Evolutionary conservation across 1,140 invertebrate species (phyloP).

Genomic region (Drosophila virilis): DNA sequence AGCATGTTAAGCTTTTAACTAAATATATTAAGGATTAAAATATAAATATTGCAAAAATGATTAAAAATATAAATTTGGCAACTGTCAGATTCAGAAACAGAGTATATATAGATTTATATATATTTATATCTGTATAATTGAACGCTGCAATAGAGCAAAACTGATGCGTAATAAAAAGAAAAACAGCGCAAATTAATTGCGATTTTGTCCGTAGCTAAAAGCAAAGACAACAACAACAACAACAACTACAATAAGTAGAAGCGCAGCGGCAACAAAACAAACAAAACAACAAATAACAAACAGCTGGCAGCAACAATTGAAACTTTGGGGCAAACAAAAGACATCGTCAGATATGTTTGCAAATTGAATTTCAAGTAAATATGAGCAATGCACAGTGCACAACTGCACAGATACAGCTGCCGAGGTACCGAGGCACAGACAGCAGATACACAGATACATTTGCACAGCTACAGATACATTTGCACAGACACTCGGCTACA

Average conservation of each 20-base stretch:
- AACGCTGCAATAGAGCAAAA: constrained; percentile 13
- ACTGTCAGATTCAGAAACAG: background rate
- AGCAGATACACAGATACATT: background rate
- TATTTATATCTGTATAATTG: background rate
- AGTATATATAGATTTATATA: background rate
- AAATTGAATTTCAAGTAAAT: constrained; percentile 74
- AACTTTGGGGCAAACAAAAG: constrained; percentile 67
- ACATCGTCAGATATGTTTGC: constrained; percentile 59
- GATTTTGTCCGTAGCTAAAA: constrained; percentile 1
- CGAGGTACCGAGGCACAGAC: constrained; percentile 19
- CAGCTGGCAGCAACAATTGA: constrained; percentile 53
- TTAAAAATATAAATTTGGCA: no score
- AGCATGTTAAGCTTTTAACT: no score
- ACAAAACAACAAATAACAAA: background rate
- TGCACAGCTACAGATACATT: no score
- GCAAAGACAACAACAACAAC: constrained; percentile 16
- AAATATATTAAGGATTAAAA: no score
- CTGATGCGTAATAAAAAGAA: constrained; percentile 40
- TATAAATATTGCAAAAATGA: no score
- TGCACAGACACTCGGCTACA: no score
- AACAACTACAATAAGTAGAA: background rate
- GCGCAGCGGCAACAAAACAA: background rate
- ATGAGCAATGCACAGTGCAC: constrained; percentile 32
- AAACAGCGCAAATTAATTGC: constrained; percentile 35
- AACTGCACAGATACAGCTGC: constrained; percentile 28